A percentile compares a stretch with the other conserved stretches of the same genome.
Evolutionary conservation across 2,888 invertebrate species (phyloP).

Genomic region (Acleris cristana): DNA sequence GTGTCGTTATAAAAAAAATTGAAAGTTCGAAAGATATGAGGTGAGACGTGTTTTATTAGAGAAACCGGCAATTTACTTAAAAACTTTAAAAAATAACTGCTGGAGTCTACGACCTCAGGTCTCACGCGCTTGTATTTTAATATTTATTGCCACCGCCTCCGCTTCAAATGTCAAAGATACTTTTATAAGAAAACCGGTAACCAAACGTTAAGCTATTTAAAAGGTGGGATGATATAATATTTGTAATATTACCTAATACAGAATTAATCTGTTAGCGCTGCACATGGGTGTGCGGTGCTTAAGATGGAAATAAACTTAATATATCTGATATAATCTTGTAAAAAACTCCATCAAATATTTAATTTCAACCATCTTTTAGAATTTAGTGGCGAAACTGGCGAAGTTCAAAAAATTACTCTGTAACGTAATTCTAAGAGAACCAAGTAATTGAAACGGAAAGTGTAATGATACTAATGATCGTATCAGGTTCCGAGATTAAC

Average conservation of each 20-base stretch:
- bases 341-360: too few relatives aligned
- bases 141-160: constrained; percentile 13
- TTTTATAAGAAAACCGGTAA: constrained; percentile 28
- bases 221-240: constrained; percentile 23
- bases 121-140: constrained; percentile 16
- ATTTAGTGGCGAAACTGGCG: too few relatives aligned
- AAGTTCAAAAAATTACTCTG: not conserved
- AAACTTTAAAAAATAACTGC: constrained; percentile 3
- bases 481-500: constrained; percentile 6
- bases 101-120: constrained; percentile 13
- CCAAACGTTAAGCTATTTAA: constrained; percentile 16
- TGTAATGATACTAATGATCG: not conserved
- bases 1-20: too few relatives aligned
- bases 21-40: not conserved
- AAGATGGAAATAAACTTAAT: constrained; percentile 1
- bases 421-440: not conserved
- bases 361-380: too few relatives aligned
- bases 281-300: not conserved
- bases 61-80: constrained; percentile 4
- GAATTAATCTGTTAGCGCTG: constrained; percentile 8
- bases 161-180: constrained; percentile 27
- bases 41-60: not conserved
- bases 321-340: not conserved
- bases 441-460: not conserved
- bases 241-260: constrained; percentile 27